Percentiles rank a stretch among this genome's conserved stretches.
These are phyloP conservation scores for Tenthredo mesomela DNA, from an alignment of 2,888 invertebrate species.

Conservation along the genomic window DNA sequence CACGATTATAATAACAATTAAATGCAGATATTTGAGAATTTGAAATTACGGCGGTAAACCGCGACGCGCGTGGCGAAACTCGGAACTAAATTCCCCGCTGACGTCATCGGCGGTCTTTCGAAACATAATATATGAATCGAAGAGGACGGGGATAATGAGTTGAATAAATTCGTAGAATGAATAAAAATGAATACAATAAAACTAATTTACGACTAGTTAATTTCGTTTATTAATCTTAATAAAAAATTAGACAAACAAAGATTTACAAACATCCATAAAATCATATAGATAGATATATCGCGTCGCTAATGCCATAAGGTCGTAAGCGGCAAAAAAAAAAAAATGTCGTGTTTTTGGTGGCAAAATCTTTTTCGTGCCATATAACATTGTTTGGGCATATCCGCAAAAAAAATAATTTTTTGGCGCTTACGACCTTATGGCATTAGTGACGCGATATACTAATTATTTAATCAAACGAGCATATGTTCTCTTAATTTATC, in stretches of 20 bases:
- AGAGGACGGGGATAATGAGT: too few relatives aligned
- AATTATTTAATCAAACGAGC: conserved; percentile 14
- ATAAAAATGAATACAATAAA: neutral
- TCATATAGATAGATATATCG: neutral
- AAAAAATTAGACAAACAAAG: conserved; percentile 7
- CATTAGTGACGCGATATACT: too few relatives aligned
- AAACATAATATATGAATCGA: neutral
- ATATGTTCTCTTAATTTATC: conserved; percentile 60
- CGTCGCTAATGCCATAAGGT: too few relatives aligned
- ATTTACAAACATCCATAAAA: neutral
- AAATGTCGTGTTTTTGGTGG: too few relatives aligned
- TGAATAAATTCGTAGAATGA: neutral
- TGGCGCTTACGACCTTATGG: too few relatives aligned
- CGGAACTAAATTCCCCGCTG: conserved; percentile 24
- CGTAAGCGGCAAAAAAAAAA: too few relatives aligned
- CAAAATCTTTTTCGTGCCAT: too few relatives aligned
- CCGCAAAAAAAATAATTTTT: too few relatives aligned
- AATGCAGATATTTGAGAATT: neutral
- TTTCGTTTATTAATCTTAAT: conserved; percentile 6
- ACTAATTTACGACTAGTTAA: neutral
- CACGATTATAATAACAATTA: conserved; percentile 3
- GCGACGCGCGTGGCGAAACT: neutral
- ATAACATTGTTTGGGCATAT: too few relatives aligned
- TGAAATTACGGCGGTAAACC: neutral
- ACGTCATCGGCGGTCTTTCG: conserved; percentile 2